phyloP scores from a whole-genome alignment of 1,140 invertebrate species.

The Hycleus cichorii region DNA sequence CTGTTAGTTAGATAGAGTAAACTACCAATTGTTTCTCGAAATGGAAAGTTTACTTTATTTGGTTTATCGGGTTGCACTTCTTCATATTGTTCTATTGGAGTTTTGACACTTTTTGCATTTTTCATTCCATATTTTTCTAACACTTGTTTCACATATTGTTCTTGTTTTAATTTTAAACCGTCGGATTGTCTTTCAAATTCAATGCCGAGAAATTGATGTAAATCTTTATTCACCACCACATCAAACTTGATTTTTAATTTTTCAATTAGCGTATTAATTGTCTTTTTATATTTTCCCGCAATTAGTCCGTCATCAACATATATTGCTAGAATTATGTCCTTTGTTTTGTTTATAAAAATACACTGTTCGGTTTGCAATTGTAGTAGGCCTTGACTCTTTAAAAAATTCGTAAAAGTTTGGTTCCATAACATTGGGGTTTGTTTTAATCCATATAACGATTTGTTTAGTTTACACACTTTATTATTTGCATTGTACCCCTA shows the following conservation, averaged over 20 bases:
- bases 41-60: conserved; percentile 25
- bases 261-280: too few species aligned
- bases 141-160: background rate
- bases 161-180: background rate
- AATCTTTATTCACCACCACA: too few species aligned
- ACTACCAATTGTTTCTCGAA: conserved; percentile 34
- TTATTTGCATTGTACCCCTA: too few species aligned
- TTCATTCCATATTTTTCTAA: background rate
- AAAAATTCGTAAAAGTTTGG: too few species aligned
- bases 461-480: background rate
- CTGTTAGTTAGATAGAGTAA: conserved; percentile 35
- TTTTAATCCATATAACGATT: background rate
- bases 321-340: background rate
- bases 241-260: too few species aligned
- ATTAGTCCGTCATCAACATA: background rate
- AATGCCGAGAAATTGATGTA: background rate
- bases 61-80: background rate
- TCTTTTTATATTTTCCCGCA: too few species aligned
- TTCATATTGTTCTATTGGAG: background rate
- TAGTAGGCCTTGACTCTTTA: too few species aligned
- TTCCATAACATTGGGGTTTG: too few species aligned
- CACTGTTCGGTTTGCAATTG: background rate
- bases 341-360: background rate
- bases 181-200: background rate
- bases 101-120: background rate